These are phyloP conservation scores for Nephotettix cincticeps DNA, from an alignment of 1,140 invertebrate genomes.

Conservation along the genomic window DNA sequence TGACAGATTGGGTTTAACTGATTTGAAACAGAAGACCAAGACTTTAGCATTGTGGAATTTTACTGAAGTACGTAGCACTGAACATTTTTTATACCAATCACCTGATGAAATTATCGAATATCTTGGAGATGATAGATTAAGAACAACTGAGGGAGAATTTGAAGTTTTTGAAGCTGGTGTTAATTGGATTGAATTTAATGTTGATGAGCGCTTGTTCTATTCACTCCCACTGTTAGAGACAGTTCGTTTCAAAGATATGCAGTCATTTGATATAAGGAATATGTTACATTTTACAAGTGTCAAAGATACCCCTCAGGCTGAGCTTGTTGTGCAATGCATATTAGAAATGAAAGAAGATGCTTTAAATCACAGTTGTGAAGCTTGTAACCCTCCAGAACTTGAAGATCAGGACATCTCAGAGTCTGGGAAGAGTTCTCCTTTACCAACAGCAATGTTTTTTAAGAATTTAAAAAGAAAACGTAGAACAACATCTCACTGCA, in stretches of 20 bases:
- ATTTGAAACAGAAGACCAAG: constrained; percentile 32
- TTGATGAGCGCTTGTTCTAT: constrained; percentile 43
- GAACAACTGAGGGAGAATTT: constrained; percentile 44
- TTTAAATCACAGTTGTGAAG: constrained; percentile 24
- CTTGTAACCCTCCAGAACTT: constrained; percentile 8
- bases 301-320: constrained; percentile 32
- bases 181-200: constrained; percentile 48
- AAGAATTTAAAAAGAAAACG: constrained; percentile 21
- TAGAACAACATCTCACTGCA: constrained; percentile 18
- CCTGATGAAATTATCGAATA: constrained; percentile 35
- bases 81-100: constrained; percentile 48
- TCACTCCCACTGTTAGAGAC: constrained; percentile 44
- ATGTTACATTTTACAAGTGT: constrained; percentile 36
- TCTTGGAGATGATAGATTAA: constrained; percentile 31
- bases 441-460: constrained; percentile 15
- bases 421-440: constrained; percentile 17
- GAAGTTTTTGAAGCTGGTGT: constrained; percentile 47
- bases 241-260: constrained; percentile 41
- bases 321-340: constrained; percentile 34
- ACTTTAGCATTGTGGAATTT: constrained; percentile 41
- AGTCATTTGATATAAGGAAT: constrained; percentile 34
- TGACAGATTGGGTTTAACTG: constrained; percentile 40
- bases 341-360: constrained; percentile 31
- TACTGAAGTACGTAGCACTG: constrained; percentile 41
- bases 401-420: neutral